Evolutionary conservation across 2,113 vertebrate species (phyloP).

Genomic region (Petrocephalus zakoni): DNA sequence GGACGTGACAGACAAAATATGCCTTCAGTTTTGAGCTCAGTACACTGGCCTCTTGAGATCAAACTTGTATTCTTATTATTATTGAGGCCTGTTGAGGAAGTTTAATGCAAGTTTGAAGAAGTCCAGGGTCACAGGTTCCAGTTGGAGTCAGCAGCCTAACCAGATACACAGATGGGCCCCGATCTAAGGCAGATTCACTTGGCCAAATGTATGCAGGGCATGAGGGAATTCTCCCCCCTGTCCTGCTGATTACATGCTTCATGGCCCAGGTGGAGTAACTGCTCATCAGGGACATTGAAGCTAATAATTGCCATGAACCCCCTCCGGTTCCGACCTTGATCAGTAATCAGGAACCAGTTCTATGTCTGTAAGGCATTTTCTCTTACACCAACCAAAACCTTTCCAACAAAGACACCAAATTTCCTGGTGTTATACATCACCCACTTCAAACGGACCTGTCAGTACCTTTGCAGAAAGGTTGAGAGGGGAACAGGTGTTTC

Average conservation of each 20-base stretch:
- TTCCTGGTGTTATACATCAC: no score
- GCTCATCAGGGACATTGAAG: background rate
- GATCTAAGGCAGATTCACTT: background rate
- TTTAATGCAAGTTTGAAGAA: background rate
- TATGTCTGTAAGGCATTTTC: background rate
- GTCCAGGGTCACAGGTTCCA: background rate
- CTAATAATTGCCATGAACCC: background rate
- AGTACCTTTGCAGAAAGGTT: no score
- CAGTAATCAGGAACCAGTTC: background rate
- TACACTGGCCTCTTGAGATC: no score
- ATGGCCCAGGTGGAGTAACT: background rate
- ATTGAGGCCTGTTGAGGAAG: no score
- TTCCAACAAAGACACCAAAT: no score
- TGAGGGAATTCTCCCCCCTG: background rate
- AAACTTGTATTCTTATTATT: no score
- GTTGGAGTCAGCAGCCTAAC: background rate
- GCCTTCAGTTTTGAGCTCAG: no score
- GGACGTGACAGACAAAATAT: no score
- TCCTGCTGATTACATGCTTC: background rate
- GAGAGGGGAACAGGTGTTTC: no score
- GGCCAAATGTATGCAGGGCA: background rate
- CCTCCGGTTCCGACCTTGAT: background rate
- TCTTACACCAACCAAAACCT: background rate
- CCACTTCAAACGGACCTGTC: no score
- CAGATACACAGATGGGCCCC: background rate